Evolutionary conservation across 2,113 vertebrate species (phyloP), one percentile per base, ranked within the genome.

Genomic region (Aegypius monachus): DNA sequence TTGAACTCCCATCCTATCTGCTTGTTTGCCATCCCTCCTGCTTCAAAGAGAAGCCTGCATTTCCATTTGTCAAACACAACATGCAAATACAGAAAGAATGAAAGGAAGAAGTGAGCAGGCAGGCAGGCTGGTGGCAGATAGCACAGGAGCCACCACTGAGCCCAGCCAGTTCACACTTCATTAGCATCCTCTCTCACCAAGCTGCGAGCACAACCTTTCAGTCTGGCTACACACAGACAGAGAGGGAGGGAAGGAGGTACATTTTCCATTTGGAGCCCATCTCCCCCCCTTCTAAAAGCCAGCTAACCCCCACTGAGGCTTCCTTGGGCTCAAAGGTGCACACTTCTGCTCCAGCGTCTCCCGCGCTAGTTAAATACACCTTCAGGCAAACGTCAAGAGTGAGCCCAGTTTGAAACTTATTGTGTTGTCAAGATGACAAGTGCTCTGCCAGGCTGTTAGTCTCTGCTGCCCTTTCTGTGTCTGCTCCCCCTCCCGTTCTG

Each of bases 91-190:
- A 27, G 61, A 19, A 80, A 67, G 92, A 81, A 84, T 0, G 97
- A 96, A 96, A 95, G 96, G 97, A 88, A 89, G 96, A 95, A 96
- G 95, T n/a, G 66, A 83, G 83, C 79, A 95, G 94, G 93, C 90
- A 90, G 90, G 94, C 48, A 62, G 91, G 95, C 84, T 81, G 91
- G 94, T 94, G 97, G 97, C 96, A 9, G 81, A 85, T 48, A 94
- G 96, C 97, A 65, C 52, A 0, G 97, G 94, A 97, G 96, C 93
- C 34, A 29, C 86, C 94, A 70, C 96, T n/a, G 85, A 93, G 94
- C 72, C 34, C 94, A 96, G 97, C 92, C 94, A 2, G 94, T 92
- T 97, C 95, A 92, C 3, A 72, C 92, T 97, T 97, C 97, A 96
- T 98, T 97, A 96, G 92, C 94, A 90, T 96, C 94, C 89, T 68